phyloP scores from a whole-genome alignment of 92 coral and sea anemone genomes.

The Porites cylindrica region DNA sequence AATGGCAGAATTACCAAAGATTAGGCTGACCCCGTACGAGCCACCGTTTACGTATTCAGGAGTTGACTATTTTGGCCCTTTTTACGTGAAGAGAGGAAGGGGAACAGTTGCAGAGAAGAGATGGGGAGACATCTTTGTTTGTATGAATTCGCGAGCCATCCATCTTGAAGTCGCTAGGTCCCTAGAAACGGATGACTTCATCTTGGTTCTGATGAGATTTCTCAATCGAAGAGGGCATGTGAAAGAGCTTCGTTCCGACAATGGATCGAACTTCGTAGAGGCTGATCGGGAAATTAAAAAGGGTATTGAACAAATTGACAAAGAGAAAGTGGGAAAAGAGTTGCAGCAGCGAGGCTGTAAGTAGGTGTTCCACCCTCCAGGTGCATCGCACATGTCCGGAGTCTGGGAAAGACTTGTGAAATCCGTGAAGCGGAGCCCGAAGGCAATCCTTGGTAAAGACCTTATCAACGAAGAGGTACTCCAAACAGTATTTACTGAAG shows the following conservation, averaged over 20 bases:
- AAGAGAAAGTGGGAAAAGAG: slow-evolving; percentile 28
- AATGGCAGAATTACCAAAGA: slow-evolving; percentile 57
- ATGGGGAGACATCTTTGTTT: slow-evolving; percentile 63
- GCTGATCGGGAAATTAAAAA: slow-evolving; percentile 57
- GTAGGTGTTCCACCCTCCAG: slow-evolving; percentile 75
- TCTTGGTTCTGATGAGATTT: too few relatives aligned
- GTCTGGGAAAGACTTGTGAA: slow-evolving; percentile 78
- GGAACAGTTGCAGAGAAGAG: slow-evolving; percentile 58
- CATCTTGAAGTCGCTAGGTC: slow-evolving; percentile 71
- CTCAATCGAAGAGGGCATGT: slow-evolving; percentile 52
- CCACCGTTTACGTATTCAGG: slow-evolving; percentile 53
- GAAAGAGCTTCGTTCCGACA: slow-evolving; percentile 61
- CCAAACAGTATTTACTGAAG: slow-evolving; percentile 66
- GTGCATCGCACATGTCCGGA: slow-evolving; percentile 73
- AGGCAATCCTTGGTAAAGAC: slow-evolving; percentile 60
- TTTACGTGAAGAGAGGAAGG: slow-evolving; percentile 66
- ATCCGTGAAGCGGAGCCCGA: slow-evolving; percentile 63
- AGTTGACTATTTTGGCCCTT: slow-evolving; percentile 72
- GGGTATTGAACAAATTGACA: slow-evolving; percentile 31
- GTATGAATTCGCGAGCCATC: slow-evolving; percentile 67
- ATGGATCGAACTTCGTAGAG: slow-evolving; percentile 66
- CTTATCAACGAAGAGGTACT: slow-evolving; percentile 58
- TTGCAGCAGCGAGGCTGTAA: slow-evolving; percentile 58
- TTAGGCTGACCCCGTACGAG: slow-evolving; percentile 54
- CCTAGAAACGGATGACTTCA: slow-evolving; percentile 30